Conservation (phyloP, 2,797 vertebrate species). For the Hipposideros larvatus region DNA sequence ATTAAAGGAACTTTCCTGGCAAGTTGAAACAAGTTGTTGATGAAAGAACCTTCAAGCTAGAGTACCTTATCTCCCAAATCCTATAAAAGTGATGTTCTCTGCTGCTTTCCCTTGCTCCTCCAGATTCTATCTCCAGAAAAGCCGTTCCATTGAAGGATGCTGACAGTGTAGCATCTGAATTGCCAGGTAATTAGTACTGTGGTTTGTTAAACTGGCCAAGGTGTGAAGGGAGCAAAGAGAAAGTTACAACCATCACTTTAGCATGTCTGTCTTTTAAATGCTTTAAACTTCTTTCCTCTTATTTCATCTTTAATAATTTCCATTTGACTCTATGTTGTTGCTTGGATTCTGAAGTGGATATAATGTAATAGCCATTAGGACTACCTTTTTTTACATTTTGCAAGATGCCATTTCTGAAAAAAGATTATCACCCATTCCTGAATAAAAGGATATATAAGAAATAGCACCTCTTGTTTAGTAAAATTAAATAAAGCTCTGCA, state of each 20-base stretch:
- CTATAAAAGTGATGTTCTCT: constrained; percentile 46
- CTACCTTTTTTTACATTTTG: background rate
- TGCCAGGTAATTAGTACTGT: constrained; percentile 47
- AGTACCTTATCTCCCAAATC: constrained; percentile 70
- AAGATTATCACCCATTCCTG: background rate
- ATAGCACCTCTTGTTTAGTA: background rate
- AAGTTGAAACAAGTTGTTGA: constrained; percentile 80
- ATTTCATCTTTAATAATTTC: background rate
- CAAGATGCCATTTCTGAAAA: constrained; percentile 39
- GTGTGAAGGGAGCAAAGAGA: background rate
- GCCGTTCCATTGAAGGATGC: background rate
- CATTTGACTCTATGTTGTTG: background rate
- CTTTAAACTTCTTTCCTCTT: background rate
- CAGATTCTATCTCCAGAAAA: constrained; percentile 3
- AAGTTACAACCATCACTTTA: background rate
- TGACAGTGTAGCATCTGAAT: background rate
- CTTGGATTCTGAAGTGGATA: background rate
- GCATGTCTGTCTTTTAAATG: background rate
- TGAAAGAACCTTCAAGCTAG: constrained; percentile 72
- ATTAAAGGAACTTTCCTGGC: constrained; percentile 76
- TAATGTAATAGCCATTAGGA: background rate
- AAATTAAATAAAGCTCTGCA: constrained; percentile 40
- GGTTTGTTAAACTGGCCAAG: constrained; percentile 46
- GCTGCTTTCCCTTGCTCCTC: background rate
- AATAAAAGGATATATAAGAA: constrained; percentile 33